Conservation (phyloP, 2,888 invertebrate genomes). For the Agrochola lychnidis region DNA sequence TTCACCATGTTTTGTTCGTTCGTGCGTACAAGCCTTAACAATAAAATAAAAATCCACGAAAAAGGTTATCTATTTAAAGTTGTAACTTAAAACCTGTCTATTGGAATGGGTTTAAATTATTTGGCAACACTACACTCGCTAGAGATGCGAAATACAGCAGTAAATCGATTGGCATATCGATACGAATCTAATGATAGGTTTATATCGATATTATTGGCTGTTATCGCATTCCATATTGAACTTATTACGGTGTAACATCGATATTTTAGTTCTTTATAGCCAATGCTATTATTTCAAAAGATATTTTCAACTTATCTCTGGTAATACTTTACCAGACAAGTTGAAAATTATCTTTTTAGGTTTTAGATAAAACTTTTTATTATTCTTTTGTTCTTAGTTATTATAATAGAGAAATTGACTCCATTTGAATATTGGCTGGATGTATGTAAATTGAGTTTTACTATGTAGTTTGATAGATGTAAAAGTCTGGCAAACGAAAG, state of each 20-base stretch:
- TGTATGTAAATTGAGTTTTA: constrained; percentile 9
- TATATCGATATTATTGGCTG: constrained; percentile 56
- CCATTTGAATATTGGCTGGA: not conserved
- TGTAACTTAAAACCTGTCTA: constrained; percentile 14
- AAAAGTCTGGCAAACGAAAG: no score
- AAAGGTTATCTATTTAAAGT: not conserved
- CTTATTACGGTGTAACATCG: constrained; percentile 26
- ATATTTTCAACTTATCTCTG: not conserved
- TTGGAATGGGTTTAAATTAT: constrained; percentile 30
- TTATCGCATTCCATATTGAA: constrained; percentile 50
- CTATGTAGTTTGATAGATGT: constrained; percentile 1
- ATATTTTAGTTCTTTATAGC: constrained; percentile 39
- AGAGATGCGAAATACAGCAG: constrained; percentile 1
- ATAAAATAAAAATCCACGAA: not conserved
- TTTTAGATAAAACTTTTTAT: not conserved
- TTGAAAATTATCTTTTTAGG: no score
- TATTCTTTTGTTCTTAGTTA: not conserved
- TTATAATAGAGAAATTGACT: constrained; percentile 2
- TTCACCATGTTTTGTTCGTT: no score
- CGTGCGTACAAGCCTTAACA: not conserved
- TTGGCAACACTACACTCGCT: constrained; percentile 30
- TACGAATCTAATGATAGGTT: constrained; percentile 53
- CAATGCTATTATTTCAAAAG: constrained; percentile 26
- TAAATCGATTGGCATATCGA: constrained; percentile 51
- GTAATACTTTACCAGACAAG: no score